Percentiles rank a stretch among this genome's conserved stretches.
Conservation (phyloP, 2,113 vertebrate genomes). For the Cyphomyrus discorhynchus region DNA sequence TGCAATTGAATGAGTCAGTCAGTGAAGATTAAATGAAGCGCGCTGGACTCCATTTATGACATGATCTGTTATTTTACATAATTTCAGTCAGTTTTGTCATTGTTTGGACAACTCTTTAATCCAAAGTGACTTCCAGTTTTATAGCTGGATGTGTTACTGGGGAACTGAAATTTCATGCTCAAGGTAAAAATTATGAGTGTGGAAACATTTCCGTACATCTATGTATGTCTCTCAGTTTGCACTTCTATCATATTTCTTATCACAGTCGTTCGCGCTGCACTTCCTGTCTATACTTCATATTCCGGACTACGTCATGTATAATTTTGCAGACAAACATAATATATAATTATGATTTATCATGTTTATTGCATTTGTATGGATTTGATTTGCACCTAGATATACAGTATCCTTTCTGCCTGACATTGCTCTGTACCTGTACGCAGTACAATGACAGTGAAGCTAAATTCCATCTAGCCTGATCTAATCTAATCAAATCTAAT, state of each 20-base stretch:
- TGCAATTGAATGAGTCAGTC: background rate
- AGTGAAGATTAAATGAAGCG: background rate
- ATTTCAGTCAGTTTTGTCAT: background rate
- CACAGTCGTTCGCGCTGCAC: background rate
- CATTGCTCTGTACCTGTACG: background rate
- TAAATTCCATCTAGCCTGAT: background rate
- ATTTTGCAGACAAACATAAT: background rate
- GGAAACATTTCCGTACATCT: background rate
- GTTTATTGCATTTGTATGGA: background rate
- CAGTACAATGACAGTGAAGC: background rate
- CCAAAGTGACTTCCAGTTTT: background rate
- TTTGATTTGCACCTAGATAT: background rate
- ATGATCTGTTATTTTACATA: background rate
- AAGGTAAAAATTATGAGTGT: background rate
- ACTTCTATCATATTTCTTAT: background rate
- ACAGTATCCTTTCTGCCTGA: background rate
- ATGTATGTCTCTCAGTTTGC: background rate
- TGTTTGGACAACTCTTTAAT: background rate
- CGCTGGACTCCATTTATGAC: background rate
- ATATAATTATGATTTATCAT: background rate
- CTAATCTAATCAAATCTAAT: background rate
- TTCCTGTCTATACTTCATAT: background rate
- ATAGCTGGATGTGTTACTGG: background rate
- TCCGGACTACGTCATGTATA: background rate
- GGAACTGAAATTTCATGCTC: background rate